Percentiles rank a stretch among this genome's conserved stretches.
phyloP scores from a whole-genome alignment of 1,140 invertebrate genomes.

The Rhagoletis pomonella region DNA sequence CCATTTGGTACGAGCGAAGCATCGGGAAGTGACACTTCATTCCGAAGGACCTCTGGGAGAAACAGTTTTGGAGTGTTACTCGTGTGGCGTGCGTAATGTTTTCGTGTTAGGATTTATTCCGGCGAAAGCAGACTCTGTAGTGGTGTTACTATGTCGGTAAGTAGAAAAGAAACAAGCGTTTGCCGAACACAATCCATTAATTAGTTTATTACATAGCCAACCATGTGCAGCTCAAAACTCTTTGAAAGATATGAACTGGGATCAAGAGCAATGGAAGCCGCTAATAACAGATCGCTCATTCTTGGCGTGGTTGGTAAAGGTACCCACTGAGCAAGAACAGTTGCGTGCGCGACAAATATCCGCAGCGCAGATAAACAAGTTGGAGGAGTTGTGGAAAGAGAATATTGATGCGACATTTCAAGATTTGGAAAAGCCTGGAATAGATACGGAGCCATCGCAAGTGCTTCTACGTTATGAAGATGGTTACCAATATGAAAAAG shows the following conservation, averaged over 20 bases:
- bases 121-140: slow-evolving; percentile 98
- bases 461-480: slow-evolving; percentile 97
- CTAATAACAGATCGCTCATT: slow-evolving; percentile 97
- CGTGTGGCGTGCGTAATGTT: slow-evolving; percentile 97
- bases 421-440: slow-evolving; percentile 97
- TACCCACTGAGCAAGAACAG: slow-evolving; percentile 96
- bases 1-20: slow-evolving; percentile 97
- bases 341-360: slow-evolving; percentile 95
- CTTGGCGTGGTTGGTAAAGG: slow-evolving; percentile 97
- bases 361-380: slow-evolving; percentile 96
- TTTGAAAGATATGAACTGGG: slow-evolving; percentile 99
- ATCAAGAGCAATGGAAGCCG: slow-evolving; percentile 99
- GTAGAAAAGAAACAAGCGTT: slow-evolving; percentile 53
- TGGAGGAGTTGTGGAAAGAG: slow-evolving; percentile 99
- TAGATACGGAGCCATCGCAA: slow-evolving; percentile 97
- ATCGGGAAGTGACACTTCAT: slow-evolving; percentile 99
- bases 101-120: slow-evolving; percentile 99
- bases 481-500: slow-evolving; percentile 99
- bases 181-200: neutral
- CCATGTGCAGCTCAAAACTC: slow-evolving; percentile 98
- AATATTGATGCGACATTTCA: slow-evolving; percentile 98
- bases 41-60: slow-evolving; percentile 98
- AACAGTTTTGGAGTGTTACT: slow-evolving; percentile 98
- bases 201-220: slow-evolving; percentile 77
- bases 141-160: slow-evolving; percentile 95